Conservation (phyloP, 2,113 vertebrate species). For the Lagopus leucura region DNA sequence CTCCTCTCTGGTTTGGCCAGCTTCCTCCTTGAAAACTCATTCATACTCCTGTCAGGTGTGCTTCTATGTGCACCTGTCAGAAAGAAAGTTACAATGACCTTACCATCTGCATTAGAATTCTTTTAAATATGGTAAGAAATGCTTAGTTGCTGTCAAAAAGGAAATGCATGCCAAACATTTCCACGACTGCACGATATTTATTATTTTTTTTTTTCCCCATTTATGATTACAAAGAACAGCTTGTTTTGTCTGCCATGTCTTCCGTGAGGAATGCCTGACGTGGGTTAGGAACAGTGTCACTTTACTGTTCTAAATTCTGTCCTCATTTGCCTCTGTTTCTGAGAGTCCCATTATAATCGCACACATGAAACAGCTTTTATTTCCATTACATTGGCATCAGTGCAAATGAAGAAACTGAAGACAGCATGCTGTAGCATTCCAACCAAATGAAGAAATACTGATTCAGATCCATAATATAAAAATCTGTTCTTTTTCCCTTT, state of each 20-base stretch:
- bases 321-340: background rate
- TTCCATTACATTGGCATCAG: background rate
- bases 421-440: background rate
- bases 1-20: background rate
- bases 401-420: background rate
- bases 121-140: background rate
- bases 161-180: background rate
- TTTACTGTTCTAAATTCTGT: background rate
- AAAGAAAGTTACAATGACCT: background rate
- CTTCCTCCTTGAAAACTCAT: background rate
- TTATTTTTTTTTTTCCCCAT: background rate
- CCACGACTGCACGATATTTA: background rate
- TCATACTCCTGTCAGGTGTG: background rate
- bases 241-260: slow-evolving; percentile 8
- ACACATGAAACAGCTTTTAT: background rate
- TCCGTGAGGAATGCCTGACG: background rate
- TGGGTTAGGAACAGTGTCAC: background rate
- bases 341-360: background rate
- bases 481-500: background rate
- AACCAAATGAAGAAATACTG: background rate
- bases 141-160: background rate
- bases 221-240: background rate
- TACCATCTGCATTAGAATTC: background rate
- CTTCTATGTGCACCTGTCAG: background rate
- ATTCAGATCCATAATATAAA: background rate